Evolutionary conservation across 1,140 invertebrate genomes (phyloP), one percentile per base, ranked within the genome.

Genomic region (Diachasmimorpha longicaudata): DNA sequence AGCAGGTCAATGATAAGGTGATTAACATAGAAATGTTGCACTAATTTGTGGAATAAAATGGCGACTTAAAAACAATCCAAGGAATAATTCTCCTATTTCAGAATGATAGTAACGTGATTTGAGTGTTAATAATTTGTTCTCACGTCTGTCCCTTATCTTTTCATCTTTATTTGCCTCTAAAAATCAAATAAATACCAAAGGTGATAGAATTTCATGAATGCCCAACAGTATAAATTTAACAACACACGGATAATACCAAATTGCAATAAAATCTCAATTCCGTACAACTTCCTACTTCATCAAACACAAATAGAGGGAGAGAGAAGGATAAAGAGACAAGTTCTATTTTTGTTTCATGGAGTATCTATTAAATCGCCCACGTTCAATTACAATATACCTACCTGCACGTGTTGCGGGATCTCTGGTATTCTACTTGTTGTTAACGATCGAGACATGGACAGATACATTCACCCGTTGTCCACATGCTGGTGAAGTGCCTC

Each of bases 391-490:
- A 63, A 31, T 63, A 14, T 63, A 63, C 48, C 48, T 52, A 52
- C 48, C 48, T 52, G 48, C 23, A 25, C 58, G 21, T 63, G 58
- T 63, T 63, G 21, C 58, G 58, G 58, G 58, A 63, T 63, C 58
- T 63, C 58, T 63, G 58, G 58, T 63, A 63, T 63, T 63, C 23
- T 31, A 63, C 21, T 63, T 63, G 58, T 63, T 63, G 58, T 63
- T 63, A 63, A 63, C 58, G 58, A 63, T 63, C 58, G 58, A 63
- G 58, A 63, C 58, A 63, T 31, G 19, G 23, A 23, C 58, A 23
- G 58, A 63, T 63, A 23, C 58, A 63, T 63, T 63, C 58, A 63
- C 58, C 58, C 58, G 19, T 25, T 4, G 10, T 25, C 23, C 23
- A 63, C 58, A 63, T 63, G 48, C 14, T 2, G 6, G 48, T 55